Percentiles rank a stretch among this genome's conserved stretches.
Conservation (phyloP, 2,888 invertebrate genomes). For the Drosophila mulleri region DNA sequence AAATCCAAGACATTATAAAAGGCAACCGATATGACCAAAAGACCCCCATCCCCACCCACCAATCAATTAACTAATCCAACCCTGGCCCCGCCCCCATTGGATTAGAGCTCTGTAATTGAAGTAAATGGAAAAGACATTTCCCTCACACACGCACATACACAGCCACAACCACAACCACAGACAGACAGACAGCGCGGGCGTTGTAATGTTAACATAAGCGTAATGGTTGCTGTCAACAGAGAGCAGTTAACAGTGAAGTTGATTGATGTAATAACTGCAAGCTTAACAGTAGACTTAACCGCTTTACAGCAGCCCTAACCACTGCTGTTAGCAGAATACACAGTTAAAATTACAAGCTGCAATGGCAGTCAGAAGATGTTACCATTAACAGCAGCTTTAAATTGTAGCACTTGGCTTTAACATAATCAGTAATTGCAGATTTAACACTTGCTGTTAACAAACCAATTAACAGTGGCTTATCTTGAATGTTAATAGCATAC, state of each 20-base stretch:
- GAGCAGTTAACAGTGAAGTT: background rate
- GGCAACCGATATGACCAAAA: background rate
- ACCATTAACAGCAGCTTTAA: background rate
- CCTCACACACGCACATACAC: background rate
- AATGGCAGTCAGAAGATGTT: background rate
- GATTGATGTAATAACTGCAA: background rate
- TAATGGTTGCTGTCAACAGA: slow-evolving; percentile 8
- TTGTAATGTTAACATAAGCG: slow-evolving; percentile 23
- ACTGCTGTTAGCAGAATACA: background rate
- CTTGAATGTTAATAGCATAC: background rate
- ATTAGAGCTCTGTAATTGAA: background rate
- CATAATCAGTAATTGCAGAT: background rate
- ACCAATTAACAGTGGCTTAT: background rate
- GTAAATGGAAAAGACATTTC: background rate
- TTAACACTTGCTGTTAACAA: background rate
- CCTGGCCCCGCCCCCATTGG: background rate
- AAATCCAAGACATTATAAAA: slow-evolving; percentile 65
- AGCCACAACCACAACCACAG: background rate
- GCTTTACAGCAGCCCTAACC: background rate
- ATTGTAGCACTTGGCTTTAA: background rate
- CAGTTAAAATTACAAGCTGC: background rate
- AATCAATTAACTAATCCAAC: background rate
- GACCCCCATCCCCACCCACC: background rate
- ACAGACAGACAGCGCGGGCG: slow-evolving; percentile 33
- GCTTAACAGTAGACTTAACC: background rate